Percentiles rank a stretch among this genome's conserved stretches.
Conservation (phyloP, 2,797 vertebrate genomes). For the Microctenopoma steveboyesi region DNA sequence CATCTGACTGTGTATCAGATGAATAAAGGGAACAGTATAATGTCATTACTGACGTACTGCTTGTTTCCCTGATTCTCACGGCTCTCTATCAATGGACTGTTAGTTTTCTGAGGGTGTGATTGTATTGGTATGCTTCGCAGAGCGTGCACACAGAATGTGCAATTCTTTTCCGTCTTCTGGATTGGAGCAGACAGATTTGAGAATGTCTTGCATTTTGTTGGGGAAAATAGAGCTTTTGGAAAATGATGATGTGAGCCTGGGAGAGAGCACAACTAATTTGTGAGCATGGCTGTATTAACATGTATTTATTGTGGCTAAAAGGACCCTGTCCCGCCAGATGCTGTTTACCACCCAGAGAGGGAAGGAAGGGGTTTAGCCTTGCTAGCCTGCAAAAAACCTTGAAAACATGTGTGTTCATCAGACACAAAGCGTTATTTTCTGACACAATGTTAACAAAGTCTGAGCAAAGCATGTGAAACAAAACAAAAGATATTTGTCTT, state of each 20-base stretch:
- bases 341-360: neutral
- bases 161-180: neutral
- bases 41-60: constrained; percentile 39
- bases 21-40: constrained; percentile 36
- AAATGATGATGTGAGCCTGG: neutral
- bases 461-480: neutral
- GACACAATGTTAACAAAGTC: neutral
- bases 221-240: constrained; percentile 1
- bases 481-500: neutral
- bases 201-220: neutral
- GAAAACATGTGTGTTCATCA: neutral
- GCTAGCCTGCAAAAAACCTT: neutral
- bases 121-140: neutral
- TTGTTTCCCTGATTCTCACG: constrained; percentile 40
- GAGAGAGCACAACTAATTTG: neutral
- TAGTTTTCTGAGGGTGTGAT: constrained; percentile 9
- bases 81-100: constrained; percentile 39
- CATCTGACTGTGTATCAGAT: constrained; percentile 55
- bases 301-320: neutral
- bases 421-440: neutral
- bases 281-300: constrained; percentile 1
- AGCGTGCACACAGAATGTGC: neutral
- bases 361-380: neutral
- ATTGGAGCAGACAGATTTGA: neutral
- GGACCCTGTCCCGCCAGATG: neutral